Evolutionary conservation across 2,113 vertebrate genomes (phyloP).

Genomic region (Reinhardtius hippoglossoides): DNA sequence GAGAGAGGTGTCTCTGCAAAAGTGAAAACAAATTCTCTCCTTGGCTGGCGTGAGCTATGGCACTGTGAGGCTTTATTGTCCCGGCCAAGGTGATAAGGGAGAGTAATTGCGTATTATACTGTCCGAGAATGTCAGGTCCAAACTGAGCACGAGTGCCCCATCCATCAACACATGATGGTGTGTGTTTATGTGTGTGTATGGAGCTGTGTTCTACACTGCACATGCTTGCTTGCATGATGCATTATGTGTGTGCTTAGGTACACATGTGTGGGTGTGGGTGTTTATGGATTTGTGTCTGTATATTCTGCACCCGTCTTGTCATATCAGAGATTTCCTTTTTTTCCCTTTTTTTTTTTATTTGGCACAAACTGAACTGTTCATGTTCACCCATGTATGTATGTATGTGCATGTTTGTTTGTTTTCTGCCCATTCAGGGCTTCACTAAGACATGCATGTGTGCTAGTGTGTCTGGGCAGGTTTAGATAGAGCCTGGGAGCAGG

Average conservation of each 20-base stretch:
- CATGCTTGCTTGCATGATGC: slow-evolving; percentile 71
- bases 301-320: slow-evolving; percentile 30
- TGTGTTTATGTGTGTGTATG: slow-evolving; percentile 66
- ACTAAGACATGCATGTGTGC: slow-evolving; percentile 29
- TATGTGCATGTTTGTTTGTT: slow-evolving; percentile 45
- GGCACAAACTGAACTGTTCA: slow-evolving; percentile 10
- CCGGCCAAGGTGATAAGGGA: slow-evolving; percentile 99
- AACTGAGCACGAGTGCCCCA: slow-evolving; percentile 94
- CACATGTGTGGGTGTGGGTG: slow-evolving; percentile 31
- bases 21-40: slow-evolving; percentile 97
- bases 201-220: slow-evolving; percentile 50
- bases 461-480: slow-evolving; percentile 80
- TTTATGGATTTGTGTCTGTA: slow-evolving; percentile 47
- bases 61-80: slow-evolving; percentile 97
- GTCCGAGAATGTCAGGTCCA: slow-evolving; percentile 98
- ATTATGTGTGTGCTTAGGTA: slow-evolving; percentile 48
- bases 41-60: slow-evolving; percentile 98
- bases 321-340: slow-evolving; percentile 46
- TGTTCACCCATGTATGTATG: slow-evolving; percentile 25
- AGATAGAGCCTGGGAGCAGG: slow-evolving; percentile 91
- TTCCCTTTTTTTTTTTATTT: slow-evolving; percentile 19
- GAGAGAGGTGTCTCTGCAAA: slow-evolving; percentile 93
- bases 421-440: slow-evolving; percentile 33
- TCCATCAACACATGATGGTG: slow-evolving; percentile 86
- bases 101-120: slow-evolving; percentile 99